Evolutionary conservation across 2,888 invertebrate genomes (phyloP), one percentile per base, ranked within the genome.

Genomic region (Lithosia quadra): DNA sequence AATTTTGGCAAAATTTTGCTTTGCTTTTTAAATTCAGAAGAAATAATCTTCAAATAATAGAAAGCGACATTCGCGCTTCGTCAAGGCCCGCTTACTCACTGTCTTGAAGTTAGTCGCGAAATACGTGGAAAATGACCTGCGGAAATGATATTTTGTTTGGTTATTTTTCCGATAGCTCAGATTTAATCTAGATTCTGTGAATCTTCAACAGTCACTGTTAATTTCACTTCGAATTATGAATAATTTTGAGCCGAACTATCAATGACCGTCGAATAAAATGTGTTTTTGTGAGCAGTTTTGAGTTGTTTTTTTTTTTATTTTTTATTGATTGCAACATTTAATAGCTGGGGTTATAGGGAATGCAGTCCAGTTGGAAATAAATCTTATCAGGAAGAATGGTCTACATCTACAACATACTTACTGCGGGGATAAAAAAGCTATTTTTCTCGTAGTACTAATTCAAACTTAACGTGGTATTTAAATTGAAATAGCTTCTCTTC

Each of bases 1-100:
- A 95, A 95, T 94, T 94, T 92, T 92, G 93, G 90, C 91, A 90
- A 90, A 94, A 94, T 94, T 93, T 94, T 92, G 93, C 88, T 93
- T 92, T 88, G 91, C 89, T 88, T 92, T 86, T 91, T 87, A 88
- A 87, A 88, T 84, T 87, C 85, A 93, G 90, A 92, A 92, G 90
- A 92, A 93, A 91, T 88, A 88, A 83, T 91, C 91, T 92, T 93
- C 89, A 93, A 88, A 87, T 90, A 86, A 85, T 90, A 82, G 85
- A 90, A 87, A 90, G 90, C 93, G 94, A 94, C 94, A 94, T 94
- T 92, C 92, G 93, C 88, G 88, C 89, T 91, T 88, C 87, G 86
- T 87, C 90, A 90, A 91, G 88, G 91, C 88, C 86, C 91, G 95
- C 95, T 95, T 94, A 94, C 93, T 95, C 94, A 95, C 94, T 93